Percentiles rank a stretch among this genome's conserved stretches.
phyloP scores from a whole-genome alignment of 2,888 invertebrate species.

The Drosophila dives region DNA sequence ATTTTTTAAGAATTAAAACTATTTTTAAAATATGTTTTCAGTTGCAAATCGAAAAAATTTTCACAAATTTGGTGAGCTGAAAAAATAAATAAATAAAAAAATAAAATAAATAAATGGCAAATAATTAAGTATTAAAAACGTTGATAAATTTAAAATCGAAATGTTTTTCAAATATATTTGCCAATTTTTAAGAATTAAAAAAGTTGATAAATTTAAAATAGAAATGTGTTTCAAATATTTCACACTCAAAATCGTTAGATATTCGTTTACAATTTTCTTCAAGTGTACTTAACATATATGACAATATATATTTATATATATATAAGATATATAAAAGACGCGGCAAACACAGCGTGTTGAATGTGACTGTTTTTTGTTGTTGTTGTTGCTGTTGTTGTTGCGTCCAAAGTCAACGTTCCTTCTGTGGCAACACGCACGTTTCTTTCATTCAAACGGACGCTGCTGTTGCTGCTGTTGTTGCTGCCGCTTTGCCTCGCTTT shows the following conservation, averaged over 20 bases:
- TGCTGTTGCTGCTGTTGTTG: constrained; percentile 47
- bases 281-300: constrained; percentile 3
- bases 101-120: too few species aligned
- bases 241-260: too few species aligned
- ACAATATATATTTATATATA: constrained; percentile 3
- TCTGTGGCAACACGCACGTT: constrained; percentile 84
- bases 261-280: neutral
- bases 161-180: neutral
- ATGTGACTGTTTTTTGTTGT: constrained; percentile 15
- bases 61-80: too few species aligned
- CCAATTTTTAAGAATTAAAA: too few species aligned
- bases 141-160: neutral
- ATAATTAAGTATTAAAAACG: neutral
- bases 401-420: constrained; percentile 83
- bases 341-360: constrained; percentile 21
- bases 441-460: constrained; percentile 76
- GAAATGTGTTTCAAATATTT: neutral
- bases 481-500: constrained; percentile 28
- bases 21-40: too few species aligned
- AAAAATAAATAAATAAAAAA: too few species aligned
- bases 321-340: constrained; percentile 18
- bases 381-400: constrained; percentile 18
- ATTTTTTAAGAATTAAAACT: neutral
- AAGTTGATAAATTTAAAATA: neutral
- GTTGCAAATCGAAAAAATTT: too few species aligned